Conservation (phyloP, 2,797 vertebrate genomes). For the Ispidina lecontei region DNA sequence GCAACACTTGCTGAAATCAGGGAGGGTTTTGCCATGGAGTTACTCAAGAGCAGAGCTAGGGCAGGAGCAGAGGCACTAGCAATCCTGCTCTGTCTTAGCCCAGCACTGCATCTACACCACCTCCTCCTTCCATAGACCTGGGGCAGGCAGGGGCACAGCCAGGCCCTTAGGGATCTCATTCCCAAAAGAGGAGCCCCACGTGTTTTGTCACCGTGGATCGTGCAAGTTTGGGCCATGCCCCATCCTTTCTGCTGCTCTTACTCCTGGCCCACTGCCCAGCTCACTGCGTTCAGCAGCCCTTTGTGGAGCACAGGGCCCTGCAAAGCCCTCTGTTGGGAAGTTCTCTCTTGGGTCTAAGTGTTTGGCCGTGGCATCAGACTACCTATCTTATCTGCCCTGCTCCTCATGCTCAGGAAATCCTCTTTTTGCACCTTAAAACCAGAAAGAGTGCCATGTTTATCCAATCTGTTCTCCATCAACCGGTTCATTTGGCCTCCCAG, state of each 20-base stretch:
- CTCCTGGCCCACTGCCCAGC: not conserved
- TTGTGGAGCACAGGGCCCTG: rapidly evolving
- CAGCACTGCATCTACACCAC: not conserved
- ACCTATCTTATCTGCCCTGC: not conserved
- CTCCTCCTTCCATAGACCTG: not conserved
- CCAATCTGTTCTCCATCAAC: not conserved
- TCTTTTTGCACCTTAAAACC: not conserved
- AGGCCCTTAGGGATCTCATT: conserved; percentile 33
- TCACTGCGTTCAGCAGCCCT: not conserved
- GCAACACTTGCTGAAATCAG: conserved; percentile 10
- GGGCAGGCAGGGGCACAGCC: conserved; percentile 17
- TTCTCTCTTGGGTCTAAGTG: not conserved
- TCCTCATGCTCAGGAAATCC: not conserved
- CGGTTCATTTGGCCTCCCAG: not conserved
- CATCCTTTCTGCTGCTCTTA: not conserved
- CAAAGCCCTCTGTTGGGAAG: not conserved
- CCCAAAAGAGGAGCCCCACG: not conserved
- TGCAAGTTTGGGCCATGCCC: not conserved
- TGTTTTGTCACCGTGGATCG: not conserved
- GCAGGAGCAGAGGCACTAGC: not conserved
- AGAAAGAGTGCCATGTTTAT: not conserved
- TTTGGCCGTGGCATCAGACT: not conserved
- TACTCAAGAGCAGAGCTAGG: not conserved
- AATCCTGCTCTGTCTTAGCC: not conserved
- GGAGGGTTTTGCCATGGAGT: not conserved